Evolutionary conservation across 2,888 invertebrate genomes (phyloP).

Genomic region (Ischnus inquisitorius): DNA sequence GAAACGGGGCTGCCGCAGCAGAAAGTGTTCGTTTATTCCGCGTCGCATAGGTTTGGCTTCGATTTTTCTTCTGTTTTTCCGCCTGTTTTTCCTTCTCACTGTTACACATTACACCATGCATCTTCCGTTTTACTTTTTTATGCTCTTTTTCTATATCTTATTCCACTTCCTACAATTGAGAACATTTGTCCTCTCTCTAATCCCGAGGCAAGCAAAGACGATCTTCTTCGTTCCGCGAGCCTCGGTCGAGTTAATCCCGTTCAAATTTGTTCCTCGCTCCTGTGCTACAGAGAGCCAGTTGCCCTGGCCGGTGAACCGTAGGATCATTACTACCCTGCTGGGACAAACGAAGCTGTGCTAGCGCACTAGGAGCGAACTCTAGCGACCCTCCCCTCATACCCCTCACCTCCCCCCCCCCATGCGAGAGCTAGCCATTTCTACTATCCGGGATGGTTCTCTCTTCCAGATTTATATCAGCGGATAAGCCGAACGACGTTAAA

Average conservation of each 20-base stretch:
- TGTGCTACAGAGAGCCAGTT: constrained; percentile 23
- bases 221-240: constrained; percentile 49
- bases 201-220: constrained; percentile 59
- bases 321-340: constrained; percentile 60
- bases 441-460: constrained; percentile 53
- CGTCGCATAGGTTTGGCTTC: not conserved
- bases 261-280: constrained; percentile 63
- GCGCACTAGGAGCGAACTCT: constrained; percentile 19
- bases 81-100: not conserved
- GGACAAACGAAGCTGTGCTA: constrained; percentile 27
- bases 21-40: constrained; percentile 19
- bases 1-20: not conserved
- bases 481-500: constrained; percentile 69
- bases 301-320: constrained; percentile 57
- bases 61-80: not conserved
- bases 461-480: constrained; percentile 71
- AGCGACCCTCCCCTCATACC: constrained; percentile 24
- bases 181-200: constrained; percentile 43
- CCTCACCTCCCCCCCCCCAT: not conserved
- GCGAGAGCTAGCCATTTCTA: constrained; percentile 30
- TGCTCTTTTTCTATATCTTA: constrained; percentile 3
- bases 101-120: not conserved
- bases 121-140: not conserved
- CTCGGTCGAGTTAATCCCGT: constrained; percentile 59
- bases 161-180: constrained; percentile 29